Base-by-base conservation (phyloP, 1,140 invertebrate species). In the Fopius arisanus region DNA sequence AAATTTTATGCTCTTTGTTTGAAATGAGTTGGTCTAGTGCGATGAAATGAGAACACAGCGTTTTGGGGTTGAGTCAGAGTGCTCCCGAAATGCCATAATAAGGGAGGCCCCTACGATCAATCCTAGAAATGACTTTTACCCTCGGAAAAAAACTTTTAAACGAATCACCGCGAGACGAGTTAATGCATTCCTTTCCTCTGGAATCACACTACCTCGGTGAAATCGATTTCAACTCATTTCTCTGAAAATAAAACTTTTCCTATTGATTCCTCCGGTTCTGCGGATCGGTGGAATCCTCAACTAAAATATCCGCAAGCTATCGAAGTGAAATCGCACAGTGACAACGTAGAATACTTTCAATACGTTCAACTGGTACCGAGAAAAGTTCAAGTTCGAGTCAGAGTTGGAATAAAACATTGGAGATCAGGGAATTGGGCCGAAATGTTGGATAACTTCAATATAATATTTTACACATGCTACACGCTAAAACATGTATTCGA, bases 101-200 rank as follows among this genome's bases (percentile, higher is more conserved):
- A 63, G 51, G 19, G 5, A 48, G 72, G n/a, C n/a, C 21, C n/a
- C 43, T 33, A 51, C 63, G 28, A 63, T 59, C 54, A 59, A 59
- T 23, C 54, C 16, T 21, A 59, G 41, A 54, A 51, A 37, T 69
- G 48, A 63, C 65, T 74, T 69, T 69, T 74, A 69, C 66, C 43
- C 31, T 68, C 19, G 37, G 40, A 66, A 14, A 66, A 14, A 29
- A 66, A 66, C 29, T 48, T 51, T 69, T 48, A 66, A 66, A 67
- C 37, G 31, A 67, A 40, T 26, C 31, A 37, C 51, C 33, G 2
- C 40, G 33, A 19, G 71, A 54, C 41, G 71, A 41, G 63, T 73
- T 67, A 73, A 73, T 73, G 65, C 71, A 73, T 73, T 73, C 65
- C 43, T 73, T 26, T 73, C 71, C 59, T 69, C 43, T 74, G 43